phyloP scores from a whole-genome alignment of 2,888 invertebrate species.

The Caenorhabditis uteleia region DNA sequence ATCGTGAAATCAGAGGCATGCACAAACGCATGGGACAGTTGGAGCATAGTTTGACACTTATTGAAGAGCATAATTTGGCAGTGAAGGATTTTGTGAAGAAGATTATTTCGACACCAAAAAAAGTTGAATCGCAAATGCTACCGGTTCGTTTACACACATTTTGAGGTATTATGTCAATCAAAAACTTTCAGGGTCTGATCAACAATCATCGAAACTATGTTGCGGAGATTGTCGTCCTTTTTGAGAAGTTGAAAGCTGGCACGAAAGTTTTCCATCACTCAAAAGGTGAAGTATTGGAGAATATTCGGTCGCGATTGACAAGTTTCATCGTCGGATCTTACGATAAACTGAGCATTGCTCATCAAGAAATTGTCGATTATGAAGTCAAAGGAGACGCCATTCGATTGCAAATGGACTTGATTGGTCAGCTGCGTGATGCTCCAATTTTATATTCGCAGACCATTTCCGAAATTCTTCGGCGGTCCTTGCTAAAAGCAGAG shows the following conservation, averaged over 20 bases:
- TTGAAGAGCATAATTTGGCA: constrained; percentile 17
- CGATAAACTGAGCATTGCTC: constrained; percentile 52
- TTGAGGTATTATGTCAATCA: neutral
- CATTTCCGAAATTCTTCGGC: constrained; percentile 60
- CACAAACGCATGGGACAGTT: constrained; percentile 60
- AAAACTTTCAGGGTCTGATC: constrained; percentile 25
- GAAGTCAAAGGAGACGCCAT: constrained; percentile 56
- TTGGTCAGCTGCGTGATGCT: constrained; percentile 55
- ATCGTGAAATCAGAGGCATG: constrained; percentile 61
- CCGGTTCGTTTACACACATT: constrained; percentile 1
- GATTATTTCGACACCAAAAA: constrained; percentile 35
- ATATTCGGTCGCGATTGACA: constrained; percentile 49
- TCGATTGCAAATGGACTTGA: constrained; percentile 47
- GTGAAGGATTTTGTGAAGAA: constrained; percentile 10
- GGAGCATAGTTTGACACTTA: constrained; percentile 43
- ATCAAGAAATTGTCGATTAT: constrained; percentile 55
- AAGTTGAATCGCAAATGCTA: constrained; percentile 16
- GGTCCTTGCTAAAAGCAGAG: constrained; percentile 52
- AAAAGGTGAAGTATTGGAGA: constrained; percentile 58
- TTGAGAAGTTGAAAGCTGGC: constrained; percentile 42
- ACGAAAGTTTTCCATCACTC: constrained; percentile 53
- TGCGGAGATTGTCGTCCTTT: constrained; percentile 18
- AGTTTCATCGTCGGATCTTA: constrained; percentile 53
- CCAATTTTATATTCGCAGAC: constrained; percentile 60
- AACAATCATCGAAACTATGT: constrained; percentile 32